These are phyloP conservation scores for Barypeithes pellucidus DNA, from an alignment of 2,888 invertebrate genomes.

Conservation along the genomic window DNA sequence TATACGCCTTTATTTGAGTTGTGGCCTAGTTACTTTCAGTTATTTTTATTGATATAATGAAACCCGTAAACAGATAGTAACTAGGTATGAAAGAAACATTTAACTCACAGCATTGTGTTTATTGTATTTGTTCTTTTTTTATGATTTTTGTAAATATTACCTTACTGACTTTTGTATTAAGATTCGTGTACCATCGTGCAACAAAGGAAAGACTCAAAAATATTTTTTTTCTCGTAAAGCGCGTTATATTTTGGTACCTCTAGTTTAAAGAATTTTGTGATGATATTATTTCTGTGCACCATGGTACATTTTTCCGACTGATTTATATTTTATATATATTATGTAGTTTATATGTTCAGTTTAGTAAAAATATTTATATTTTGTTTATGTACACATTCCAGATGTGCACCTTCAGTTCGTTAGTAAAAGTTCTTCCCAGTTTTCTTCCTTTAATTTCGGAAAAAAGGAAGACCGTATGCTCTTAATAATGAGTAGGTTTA, in stretches of 20 bases:
- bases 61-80: too few relatives aligned
- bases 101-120: not conserved
- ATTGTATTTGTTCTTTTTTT: constrained; percentile 15
- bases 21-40: too few relatives aligned
- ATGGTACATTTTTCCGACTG: constrained; percentile 41
- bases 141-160: constrained; percentile 12
- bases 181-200: constrained; percentile 35
- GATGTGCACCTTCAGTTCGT: not conserved
- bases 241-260: constrained; percentile 31
- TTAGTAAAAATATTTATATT: constrained; percentile 1
- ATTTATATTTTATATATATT: constrained; percentile 33
- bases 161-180: constrained; percentile 24
- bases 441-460: not conserved
- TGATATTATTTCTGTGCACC: constrained; percentile 34
- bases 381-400: constrained; percentile 35
- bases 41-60: too few relatives aligned
- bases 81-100: too few relatives aligned
- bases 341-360: constrained; percentile 7
- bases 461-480: too few relatives aligned
- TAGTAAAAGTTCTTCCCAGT: not conserved
- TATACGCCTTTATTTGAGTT: too few relatives aligned
- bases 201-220: constrained; percentile 1
- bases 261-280: constrained; percentile 12
- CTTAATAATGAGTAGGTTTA: not conserved
- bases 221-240: constrained; percentile 19